Percentiles rank a stretch among this genome's conserved stretches.
These are phyloP conservation scores for Tyria jacobaeae DNA, from an alignment of 2,888 invertebrate genomes.

Conservation along the genomic window DNA sequence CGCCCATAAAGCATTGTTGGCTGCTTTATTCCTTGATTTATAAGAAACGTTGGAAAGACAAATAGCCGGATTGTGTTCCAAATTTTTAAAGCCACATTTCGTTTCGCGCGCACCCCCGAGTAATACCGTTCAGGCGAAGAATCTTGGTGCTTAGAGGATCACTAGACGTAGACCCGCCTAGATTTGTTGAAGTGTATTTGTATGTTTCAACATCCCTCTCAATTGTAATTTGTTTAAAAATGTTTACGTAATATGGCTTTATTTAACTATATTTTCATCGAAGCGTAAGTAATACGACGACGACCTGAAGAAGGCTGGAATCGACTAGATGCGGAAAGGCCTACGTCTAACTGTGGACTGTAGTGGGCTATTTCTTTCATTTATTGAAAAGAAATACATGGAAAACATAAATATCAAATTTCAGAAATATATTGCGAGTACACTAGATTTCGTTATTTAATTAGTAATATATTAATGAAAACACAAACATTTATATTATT, in stretches of 20 bases:
- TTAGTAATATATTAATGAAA: no score
- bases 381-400: no score
- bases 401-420: no score
- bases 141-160: constrained; percentile 66
- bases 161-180: constrained; percentile 37
- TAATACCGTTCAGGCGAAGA: constrained; percentile 67
- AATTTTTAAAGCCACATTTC: constrained; percentile 93
- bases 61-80: constrained; percentile 93
- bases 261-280: no score
- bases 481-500: background rate
- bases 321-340: no score
- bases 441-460: no score
- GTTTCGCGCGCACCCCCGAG: constrained; percentile 86
- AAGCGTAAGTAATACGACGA: no score
- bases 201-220: constrained; percentile 19
- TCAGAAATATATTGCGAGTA: no score
- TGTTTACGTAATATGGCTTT: background rate
- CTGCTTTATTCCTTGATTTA: constrained; percentile 90
- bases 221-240: background rate
- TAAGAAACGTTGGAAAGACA: constrained; percentile 91
- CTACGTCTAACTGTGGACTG: no score
- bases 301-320: no score
- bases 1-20: constrained; percentile 88
- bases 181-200: constrained; percentile 32
- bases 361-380: no score